Base-by-base conservation (phyloP, 2,888 invertebrate genomes). In the Caenorhabditis drosophilae region DNA sequence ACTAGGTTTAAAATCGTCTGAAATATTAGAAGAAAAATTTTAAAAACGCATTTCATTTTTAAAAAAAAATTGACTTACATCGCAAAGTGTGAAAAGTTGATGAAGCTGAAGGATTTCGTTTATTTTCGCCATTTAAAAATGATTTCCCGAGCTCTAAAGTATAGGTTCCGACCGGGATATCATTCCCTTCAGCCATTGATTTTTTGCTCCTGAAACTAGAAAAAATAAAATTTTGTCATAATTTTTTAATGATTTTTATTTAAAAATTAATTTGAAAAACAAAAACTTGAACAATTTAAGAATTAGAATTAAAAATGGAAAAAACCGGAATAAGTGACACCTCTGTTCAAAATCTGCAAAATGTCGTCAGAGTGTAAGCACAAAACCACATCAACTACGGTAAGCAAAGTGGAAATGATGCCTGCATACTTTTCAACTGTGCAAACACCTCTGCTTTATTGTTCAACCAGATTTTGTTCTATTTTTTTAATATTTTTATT, bases 1-100 rank as follows among this genome's bases (percentile, higher is more conserved):
- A 41, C 75, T 76, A 1, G 80, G 80, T 49, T 80, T 80, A 67
- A 80, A 80, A 53, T 80, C 80, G 51, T 77, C 80, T 80, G 50
- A 67, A 78, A 57, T 12, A 6, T 31, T 31, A 12, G 12, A 42
- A 42, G 23, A 16, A 48, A 36, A 23, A 15, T 38, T 35, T 40
- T n/a, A 9, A 44, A 18, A 3, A 9, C 20, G 12, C n/a, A 11
- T 22, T 15, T n/a, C n/a, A n/a, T 18, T 18, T 20, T 23, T 44
- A 20, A 44, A 15, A 20, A 23, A 23, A 20, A 45, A 22, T 18
- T 12, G 4, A 20, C 47, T 54, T 52, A 78, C 78, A 79, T 66
- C 76, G 42, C 9, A 78, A 44, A 2, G 79, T 70, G 46, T 79
- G 76, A 26, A 68, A 75, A 23, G 74, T 53, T 4, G 35, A 23